Base-by-base conservation (phyloP, 2,113 vertebrate species). In the Syngnathus floridae region DNA sequence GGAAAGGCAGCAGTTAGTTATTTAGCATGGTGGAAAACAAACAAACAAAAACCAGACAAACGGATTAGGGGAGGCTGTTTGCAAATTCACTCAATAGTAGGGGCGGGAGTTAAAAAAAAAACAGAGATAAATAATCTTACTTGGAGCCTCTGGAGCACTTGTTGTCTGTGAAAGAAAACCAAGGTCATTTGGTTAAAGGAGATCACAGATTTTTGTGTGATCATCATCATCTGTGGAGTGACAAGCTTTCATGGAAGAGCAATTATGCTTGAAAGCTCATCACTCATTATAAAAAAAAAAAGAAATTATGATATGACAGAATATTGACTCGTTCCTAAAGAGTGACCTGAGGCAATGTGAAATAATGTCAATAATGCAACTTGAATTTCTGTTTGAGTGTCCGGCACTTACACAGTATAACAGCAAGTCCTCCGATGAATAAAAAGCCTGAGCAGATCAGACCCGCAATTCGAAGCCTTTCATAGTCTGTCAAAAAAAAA, bases 381-480 rank as follows among this genome's bases (percentile, higher is more conserved):
- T 55, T 1, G 49, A 57, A 43, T 48, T 14, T 70, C 2, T 45
- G 65, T 60, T 5, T 13, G 14, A 38, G 10, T 66, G 43, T 26
- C 59, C 35, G 62, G 3, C 17, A 88, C 91, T 89, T 79, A 91
- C 90, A 84, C 43, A 87, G 7, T 5, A 91, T 1, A n/a, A 90
- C 1, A 10, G 12, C 0, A 0, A 90, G 0, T 31, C 80, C 88
- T 73, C 80, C 90, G 9, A 35, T 21, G 21, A 91, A 63, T 54
- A 91, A 70, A 67, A 92, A 38, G 62, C 61, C 11, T 45, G 82
- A 54, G 49, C 71, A 77, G 75, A 91, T 13, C 52, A 92, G 73
- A 2, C 91, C 91, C 74, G 74, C 89, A 12, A 92, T 90, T 65
- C 87, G 75, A 78, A 92, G 84, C 67, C 77, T 78, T 13, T 91